Conservation (phyloP, 1,140 invertebrate genomes). For the Psilanteris sp. region DNA sequence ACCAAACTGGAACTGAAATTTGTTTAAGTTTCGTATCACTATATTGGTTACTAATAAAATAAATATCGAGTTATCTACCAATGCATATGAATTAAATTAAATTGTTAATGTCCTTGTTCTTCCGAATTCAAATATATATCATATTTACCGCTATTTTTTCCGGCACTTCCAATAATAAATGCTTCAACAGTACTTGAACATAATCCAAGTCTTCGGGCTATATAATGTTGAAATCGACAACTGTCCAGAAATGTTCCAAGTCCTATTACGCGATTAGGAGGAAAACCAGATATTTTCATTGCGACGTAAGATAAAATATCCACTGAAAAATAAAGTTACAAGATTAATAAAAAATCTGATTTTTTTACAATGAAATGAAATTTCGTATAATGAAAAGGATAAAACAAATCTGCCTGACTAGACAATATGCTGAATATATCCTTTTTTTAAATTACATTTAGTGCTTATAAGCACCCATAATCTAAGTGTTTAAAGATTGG, state of each 20-base stretch:
- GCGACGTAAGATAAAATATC: conserved; percentile 83
- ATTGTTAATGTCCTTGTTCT: too few species aligned
- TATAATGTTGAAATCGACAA: conserved; percentile 81
- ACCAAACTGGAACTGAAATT: conserved; percentile 83
- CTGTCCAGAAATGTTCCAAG: conserved; percentile 84
- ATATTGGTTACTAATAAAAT: too few species aligned
- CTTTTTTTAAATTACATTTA: conserved; percentile 29
- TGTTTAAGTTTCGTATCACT: too few species aligned
- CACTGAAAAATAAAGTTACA: conserved; percentile 74
- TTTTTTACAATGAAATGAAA: too few species aligned
- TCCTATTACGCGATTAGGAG: conserved; percentile 82
- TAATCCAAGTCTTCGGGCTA: conserved; percentile 81
- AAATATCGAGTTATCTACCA: too few species aligned
- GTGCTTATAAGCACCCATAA: too few species aligned
- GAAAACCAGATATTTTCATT: conserved; percentile 84
- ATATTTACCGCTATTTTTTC: conserved; percentile 79
- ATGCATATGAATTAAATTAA: too few species aligned
- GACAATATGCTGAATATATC: too few species aligned
- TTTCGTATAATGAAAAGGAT: too few species aligned
- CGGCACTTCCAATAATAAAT: conserved; percentile 83
- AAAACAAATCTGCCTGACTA: too few species aligned
- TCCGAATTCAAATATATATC: too few species aligned
- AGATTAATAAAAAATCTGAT: too few species aligned
- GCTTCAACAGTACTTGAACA: conserved; percentile 81
- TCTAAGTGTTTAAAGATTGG: conserved; percentile 2